Percentiles rank a stretch among this genome's conserved stretches.
phyloP scores from a whole-genome alignment of 2,888 invertebrate species.

The Trichacis sp. region DNA sequence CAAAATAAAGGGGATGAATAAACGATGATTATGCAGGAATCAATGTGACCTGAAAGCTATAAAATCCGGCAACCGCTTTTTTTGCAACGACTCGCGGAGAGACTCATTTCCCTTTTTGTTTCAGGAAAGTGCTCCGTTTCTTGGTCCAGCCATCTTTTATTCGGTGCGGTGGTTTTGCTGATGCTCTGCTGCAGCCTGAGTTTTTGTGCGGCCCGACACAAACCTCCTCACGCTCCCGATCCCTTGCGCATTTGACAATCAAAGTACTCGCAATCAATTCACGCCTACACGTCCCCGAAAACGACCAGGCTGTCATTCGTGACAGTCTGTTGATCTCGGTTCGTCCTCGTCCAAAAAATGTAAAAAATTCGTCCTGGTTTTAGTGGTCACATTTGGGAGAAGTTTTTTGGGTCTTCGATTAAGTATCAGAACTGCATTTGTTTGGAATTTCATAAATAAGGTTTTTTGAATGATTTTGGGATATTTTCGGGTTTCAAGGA shows the following conservation, averaged over 20 bases:
- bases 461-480: too few species aligned
- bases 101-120: slow-evolving; percentile 48
- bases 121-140: slow-evolving; percentile 73
- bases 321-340: slow-evolving; percentile 60
- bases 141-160: slow-evolving; percentile 73
- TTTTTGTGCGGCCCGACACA: slow-evolving; percentile 73
- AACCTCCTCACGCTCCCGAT: slow-evolving; percentile 64
- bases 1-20: too few species aligned
- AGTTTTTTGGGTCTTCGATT: too few species aligned
- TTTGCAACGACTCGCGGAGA: slow-evolving; percentile 9
- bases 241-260: slow-evolving; percentile 65
- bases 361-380: too few species aligned
- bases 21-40: neutral
- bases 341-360: too few species aligned
- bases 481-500: too few species aligned
- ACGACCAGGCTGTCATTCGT: slow-evolving; percentile 61
- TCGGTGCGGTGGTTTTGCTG: slow-evolving; percentile 70
- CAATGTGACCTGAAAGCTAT: slow-evolving; percentile 1
- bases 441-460: too few species aligned
- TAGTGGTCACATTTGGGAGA: too few species aligned
- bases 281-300: slow-evolving; percentile 60
- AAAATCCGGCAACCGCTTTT: slow-evolving; percentile 9
- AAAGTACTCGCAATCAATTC: slow-evolving; percentile 61
- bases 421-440: too few species aligned
- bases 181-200: slow-evolving; percentile 72